Evolutionary conservation across 2,888 invertebrate genomes (phyloP), one percentile per base, ranked within the genome.

Genomic region (Plebejus argus): DNA sequence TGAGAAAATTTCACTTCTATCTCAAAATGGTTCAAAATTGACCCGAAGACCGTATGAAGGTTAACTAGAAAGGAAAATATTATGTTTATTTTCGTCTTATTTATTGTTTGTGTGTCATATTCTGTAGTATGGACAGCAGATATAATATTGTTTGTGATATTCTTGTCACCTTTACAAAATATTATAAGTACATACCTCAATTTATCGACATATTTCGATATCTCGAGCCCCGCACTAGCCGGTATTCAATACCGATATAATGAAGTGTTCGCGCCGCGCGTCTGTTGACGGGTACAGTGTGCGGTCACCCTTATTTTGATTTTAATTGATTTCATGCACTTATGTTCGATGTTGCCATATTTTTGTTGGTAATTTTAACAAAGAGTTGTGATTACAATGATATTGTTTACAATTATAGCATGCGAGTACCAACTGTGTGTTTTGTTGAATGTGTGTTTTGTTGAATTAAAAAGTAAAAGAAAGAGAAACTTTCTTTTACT

Each of bases 231-330:
- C 82, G 79, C 86, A 79, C 88, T 87, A 85, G 81, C 83, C 82
- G 85, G 85, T 86, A 85, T 83, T 89, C 89, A 89, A 89, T 91
- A 86, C 87, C 83, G 86, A 87, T 86, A 91, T 92, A 92, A 92
- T 92, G 90, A 91, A 92, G 91, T 91, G 91, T 89, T 92, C 90
- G 89, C 89, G 89, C 87, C 85, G 87, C 88, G 86, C 86, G 85
- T 83, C 82, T 84, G 77, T 77, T 77, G 77, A 77, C 84, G 80
- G 82, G 80, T 79, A 79, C 81, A 79, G 81, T 81, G 85, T 85
- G 86, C 83, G 84, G 81, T 82, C 82, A 81, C 83, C 85, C 85
- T 85, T 83, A 84, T 81, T 77, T 77, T 74, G 78, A 66, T 76
- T 79, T 72, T 78, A 77, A 76, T 77, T 79, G 77, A 79, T 76